phyloP scores from a whole-genome alignment of 1,140 invertebrate genomes.

The Lucilia cuprina region DNA sequence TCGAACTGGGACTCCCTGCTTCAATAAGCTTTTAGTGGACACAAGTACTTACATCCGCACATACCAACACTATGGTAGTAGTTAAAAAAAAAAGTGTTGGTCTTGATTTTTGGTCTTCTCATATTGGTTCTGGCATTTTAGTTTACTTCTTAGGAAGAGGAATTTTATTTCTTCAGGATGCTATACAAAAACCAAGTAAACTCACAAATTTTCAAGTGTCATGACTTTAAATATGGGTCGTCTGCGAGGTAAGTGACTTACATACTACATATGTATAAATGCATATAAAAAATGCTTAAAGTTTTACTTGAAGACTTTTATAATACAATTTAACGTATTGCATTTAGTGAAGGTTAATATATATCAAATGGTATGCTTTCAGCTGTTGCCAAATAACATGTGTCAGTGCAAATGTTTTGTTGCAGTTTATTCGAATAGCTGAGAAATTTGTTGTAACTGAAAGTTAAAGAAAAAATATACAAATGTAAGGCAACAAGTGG shows the following conservation, averaged over 20 bases:
- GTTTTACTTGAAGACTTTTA: neutral
- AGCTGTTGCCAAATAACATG: conserved; percentile 21
- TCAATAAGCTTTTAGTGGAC: neutral
- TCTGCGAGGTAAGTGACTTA: neutral
- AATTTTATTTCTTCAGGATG: neutral
- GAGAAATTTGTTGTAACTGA: neutral
- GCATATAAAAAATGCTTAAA: neutral
- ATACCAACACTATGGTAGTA: neutral
- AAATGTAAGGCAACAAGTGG: neutral
- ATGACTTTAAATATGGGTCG: neutral
- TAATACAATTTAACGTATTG: neutral
- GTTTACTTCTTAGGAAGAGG: conserved; percentile 18
- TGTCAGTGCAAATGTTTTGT: neutral
- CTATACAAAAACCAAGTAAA: neutral
- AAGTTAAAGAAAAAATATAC: neutral
- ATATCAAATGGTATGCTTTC: conserved; percentile 24
- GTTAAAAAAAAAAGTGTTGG: conserved; percentile 19
- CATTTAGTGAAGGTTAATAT: conserved; percentile 30
- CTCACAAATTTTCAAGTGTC: neutral
- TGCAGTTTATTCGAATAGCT: neutral
- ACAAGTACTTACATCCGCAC: neutral
- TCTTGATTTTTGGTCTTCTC: conserved; percentile 5
- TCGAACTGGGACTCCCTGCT: neutral
- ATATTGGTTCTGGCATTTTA: neutral
- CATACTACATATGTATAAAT: neutral